A percentile compares a stretch with the other conserved stretches of the same genome.
phyloP scores from a whole-genome alignment of 2,797 vertebrate species.

The Notolepis coatsorum region DNA sequence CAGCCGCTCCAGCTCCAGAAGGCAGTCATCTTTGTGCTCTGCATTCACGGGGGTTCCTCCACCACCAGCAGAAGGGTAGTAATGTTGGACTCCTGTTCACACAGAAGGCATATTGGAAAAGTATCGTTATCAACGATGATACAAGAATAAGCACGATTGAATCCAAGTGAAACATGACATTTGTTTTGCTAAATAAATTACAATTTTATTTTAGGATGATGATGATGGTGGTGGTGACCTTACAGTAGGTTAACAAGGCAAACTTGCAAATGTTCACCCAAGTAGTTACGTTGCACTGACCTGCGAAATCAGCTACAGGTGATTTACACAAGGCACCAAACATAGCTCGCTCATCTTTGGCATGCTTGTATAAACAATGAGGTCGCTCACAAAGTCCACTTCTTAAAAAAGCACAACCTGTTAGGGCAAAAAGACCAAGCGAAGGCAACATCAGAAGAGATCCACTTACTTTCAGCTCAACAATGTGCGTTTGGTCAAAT shows the following conservation, averaged over 20 bases:
- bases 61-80: neutral
- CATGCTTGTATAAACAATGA: conserved; percentile 80
- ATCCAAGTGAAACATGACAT: too few species aligned
- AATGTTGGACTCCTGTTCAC: conserved; percentile 53
- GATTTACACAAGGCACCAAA: conserved; percentile 10
- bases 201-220: too few species aligned
- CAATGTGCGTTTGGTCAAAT: neutral
- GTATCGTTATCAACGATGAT: neutral
- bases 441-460: conserved; percentile 78
- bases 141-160: neutral
- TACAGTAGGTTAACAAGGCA: too few species aligned
- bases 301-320: conserved; percentile 34
- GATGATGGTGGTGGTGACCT: too few species aligned
- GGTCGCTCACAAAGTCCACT: conserved; percentile 73
- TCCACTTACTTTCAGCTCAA: neutral
- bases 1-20: conserved; percentile 77
- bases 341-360: conserved; percentile 13
- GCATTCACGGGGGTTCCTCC: conserved; percentile 25
- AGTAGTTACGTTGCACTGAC: conserved; percentile 32
- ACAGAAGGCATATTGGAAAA: neutral
- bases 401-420: conserved; percentile 64
- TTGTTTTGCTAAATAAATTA: too few species aligned
- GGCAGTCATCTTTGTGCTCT: conserved; percentile 47
- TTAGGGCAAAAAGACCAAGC: conserved; percentile 66
- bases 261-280: neutral